Percentiles rank a stretch among this genome's conserved stretches.
Conservation (phyloP, 2,888 invertebrate genomes). For the Auanema sp. region DNA sequence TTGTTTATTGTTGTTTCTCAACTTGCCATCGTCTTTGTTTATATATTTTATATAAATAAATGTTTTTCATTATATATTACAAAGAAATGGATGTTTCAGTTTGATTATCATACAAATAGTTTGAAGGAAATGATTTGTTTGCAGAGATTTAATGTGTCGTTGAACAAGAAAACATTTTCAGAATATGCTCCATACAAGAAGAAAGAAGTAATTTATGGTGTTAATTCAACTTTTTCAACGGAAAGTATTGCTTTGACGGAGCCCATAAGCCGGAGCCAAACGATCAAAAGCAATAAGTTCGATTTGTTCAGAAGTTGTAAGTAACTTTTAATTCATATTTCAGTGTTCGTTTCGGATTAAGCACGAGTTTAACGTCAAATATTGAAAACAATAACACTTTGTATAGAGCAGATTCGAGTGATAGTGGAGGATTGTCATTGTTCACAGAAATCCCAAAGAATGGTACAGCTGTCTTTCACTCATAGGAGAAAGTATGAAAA, state of each 20-base stretch:
- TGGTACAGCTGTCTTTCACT: too few species aligned
- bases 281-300: too few species aligned
- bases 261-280: not conserved
- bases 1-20: too few species aligned
- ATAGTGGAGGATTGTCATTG: constrained; percentile 36
- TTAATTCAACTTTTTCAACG: constrained; percentile 44
- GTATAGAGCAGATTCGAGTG: constrained; percentile 32
- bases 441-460: constrained; percentile 2
- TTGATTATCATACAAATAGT: not conserved
- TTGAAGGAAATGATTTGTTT: not conserved
- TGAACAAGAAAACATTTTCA: not conserved
- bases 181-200: constrained; percentile 16
- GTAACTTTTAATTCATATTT: not conserved
- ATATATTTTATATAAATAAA: too few species aligned
- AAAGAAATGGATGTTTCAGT: too few species aligned
- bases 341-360: constrained; percentile 7
- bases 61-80: too few species aligned
- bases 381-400: constrained; percentile 15
- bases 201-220: constrained; percentile 37
- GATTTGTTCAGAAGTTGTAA: constrained; percentile 1
- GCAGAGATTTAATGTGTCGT: not conserved
- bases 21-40: too few species aligned
- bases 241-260: constrained; percentile 22
- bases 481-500: too few species aligned
- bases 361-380: constrained; percentile 15